phyloP scores from a whole-genome alignment of 2,797 vertebrate genomes.

The Helostoma temminkii region DNA sequence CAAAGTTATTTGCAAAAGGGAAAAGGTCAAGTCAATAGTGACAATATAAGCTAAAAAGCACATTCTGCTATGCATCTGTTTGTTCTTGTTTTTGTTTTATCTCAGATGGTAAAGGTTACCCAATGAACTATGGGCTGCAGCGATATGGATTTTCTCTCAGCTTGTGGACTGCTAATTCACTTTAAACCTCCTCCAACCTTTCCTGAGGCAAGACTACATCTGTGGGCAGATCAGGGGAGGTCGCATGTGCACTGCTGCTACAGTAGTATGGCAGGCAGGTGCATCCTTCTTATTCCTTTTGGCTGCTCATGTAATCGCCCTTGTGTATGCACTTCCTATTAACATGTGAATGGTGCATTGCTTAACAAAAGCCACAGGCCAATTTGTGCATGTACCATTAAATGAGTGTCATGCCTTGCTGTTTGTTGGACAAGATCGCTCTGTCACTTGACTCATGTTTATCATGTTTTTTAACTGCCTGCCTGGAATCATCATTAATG shows the following conservation, averaged over 20 bases:
- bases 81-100: slow-evolving; percentile 40
- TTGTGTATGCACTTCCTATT: slow-evolving; percentile 36
- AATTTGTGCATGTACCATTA: slow-evolving; percentile 38
- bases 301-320: slow-evolving; percentile 44
- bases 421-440: slow-evolving; percentile 25
- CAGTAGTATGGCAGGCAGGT: slow-evolving; percentile 15
- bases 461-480: slow-evolving; percentile 17
- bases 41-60: slow-evolving; percentile 12
- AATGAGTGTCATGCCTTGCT: slow-evolving; percentile 26
- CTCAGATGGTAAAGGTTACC: slow-evolving; percentile 56
- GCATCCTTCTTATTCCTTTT: slow-evolving; percentile 48
- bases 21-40: slow-evolving; percentile 17
- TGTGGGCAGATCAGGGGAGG: slow-evolving; percentile 49
- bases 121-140: slow-evolving; percentile 40
- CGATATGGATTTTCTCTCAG: slow-evolving; percentile 26
- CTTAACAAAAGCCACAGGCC: slow-evolving; percentile 43
- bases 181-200: slow-evolving; percentile 62
- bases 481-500: slow-evolving; percentile 28
- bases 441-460: slow-evolving; percentile 14
- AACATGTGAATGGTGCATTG: slow-evolving; percentile 31
- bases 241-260: slow-evolving; percentile 46
- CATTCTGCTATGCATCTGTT: slow-evolving; percentile 19
- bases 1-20: slow-evolving; percentile 28
- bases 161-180: slow-evolving; percentile 57
- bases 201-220: slow-evolving; percentile 41